Percentiles rank a stretch among this genome's conserved stretches.
Conservation (phyloP, 2,797 vertebrate genomes). For the Hafferia zeledoni region DNA sequence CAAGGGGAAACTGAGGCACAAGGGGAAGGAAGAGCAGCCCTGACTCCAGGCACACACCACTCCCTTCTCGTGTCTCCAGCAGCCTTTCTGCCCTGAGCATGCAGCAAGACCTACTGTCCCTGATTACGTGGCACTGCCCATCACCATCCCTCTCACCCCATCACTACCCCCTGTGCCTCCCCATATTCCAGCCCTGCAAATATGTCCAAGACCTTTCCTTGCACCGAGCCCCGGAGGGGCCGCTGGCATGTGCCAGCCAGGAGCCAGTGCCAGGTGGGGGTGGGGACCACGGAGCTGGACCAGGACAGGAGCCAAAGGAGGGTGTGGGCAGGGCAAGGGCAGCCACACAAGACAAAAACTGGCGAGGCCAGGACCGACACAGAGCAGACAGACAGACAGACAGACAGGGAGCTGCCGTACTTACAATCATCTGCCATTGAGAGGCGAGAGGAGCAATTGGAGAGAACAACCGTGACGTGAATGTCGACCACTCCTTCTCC, state of each 20-base stretch:
- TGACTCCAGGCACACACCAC: neutral
- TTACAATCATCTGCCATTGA: slow-evolving; percentile 98
- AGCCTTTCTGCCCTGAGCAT: neutral
- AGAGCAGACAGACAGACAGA: slow-evolving; percentile 91
- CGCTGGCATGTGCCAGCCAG: neutral
- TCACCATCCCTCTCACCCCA: neutral
- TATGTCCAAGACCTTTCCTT: neutral
- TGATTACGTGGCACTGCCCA: neutral
- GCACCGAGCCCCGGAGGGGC: neutral
- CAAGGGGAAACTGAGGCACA: neutral
- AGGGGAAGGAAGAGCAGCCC: neutral
- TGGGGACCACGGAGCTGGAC: neutral
- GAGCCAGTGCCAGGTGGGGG: slow-evolving; percentile 53
- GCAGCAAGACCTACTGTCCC: neutral
- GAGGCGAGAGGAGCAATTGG: slow-evolving; percentile 83
- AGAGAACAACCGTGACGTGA: slow-evolving; percentile 80
- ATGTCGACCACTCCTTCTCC: neutral
- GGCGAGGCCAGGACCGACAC: slow-evolving; percentile 80
- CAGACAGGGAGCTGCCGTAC: slow-evolving; percentile 89
- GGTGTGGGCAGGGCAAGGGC: slow-evolving; percentile 56
- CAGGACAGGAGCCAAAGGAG: slow-evolving; percentile 4
- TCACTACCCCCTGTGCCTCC: neutral
- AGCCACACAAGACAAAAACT: slow-evolving; percentile 87
- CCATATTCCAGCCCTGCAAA: neutral
- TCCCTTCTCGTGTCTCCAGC: neutral